Percentiles rank a stretch among this genome's conserved stretches.
Conservation (phyloP, 1,140 invertebrate genomes). For the Nasonia giraulti region DNA sequence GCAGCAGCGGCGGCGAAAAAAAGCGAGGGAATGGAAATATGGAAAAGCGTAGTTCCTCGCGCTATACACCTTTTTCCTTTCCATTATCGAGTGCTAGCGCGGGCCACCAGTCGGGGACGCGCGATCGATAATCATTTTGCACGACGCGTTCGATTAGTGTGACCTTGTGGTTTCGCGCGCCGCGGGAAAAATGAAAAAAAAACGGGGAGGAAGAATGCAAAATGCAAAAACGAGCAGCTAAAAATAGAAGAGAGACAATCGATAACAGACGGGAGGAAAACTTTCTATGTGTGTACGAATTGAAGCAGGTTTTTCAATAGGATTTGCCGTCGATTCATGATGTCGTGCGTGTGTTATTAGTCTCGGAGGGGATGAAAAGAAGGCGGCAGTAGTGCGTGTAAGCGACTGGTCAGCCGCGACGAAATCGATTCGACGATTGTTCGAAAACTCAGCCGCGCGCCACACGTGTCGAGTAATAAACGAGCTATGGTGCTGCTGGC, state of each 20-base stretch:
- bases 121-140: conserved; percentile 40
- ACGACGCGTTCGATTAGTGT: conserved; percentile 8
- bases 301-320: no score
- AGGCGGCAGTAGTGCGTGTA: no score
- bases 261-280: conserved; percentile 34
- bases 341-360: no score
- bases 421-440: no score
- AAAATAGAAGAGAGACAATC: conserved; percentile 13
- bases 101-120: background rate
- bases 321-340: no score
- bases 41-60: background rate
- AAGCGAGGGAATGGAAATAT: background rate
- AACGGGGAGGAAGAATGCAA: background rate
- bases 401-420: no score
- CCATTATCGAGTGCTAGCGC: conserved; percentile 16
- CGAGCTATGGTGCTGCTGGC: no score
- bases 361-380: no score
- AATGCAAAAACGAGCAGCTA: conserved; percentile 2
- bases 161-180: conserved; percentile 25
- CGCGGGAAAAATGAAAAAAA: background rate
- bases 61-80: background rate
- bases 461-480: no score
- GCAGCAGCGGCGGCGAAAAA: background rate
- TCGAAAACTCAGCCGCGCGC: no score
- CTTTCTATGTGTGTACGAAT: conserved; percentile 6